phyloP scores from a whole-genome alignment of 2,797 vertebrate species.

The Schizothorax lantsangensis region DNA sequence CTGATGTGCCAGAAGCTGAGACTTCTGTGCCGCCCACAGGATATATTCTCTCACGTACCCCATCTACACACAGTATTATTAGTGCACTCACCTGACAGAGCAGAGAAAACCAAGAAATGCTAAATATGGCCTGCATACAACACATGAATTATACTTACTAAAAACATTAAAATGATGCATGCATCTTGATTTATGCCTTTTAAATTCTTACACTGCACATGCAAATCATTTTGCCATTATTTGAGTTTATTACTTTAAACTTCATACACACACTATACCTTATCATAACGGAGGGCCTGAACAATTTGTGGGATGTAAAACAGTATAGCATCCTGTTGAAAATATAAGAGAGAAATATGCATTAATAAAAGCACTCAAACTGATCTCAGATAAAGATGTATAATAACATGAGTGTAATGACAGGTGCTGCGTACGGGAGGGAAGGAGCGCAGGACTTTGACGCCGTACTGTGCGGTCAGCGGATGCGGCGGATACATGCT shows the following conservation, averaged over 20 bases:
- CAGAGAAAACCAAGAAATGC: neutral
- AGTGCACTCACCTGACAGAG: neutral
- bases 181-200: neutral
- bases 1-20: constrained; percentile 95
- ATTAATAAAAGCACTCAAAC: neutral
- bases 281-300: constrained; percentile 95
- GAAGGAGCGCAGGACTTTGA: constrained; percentile 95
- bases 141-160: neutral
- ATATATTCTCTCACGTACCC: constrained; percentile 97
- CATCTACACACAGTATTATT: constrained; percentile 80
- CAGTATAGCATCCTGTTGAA: constrained; percentile 91
- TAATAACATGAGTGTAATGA: neutral
- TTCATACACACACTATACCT: constrained; percentile 76
- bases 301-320: constrained; percentile 99
- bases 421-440: constrained; percentile 82
- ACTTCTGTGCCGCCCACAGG: constrained; percentile 94
- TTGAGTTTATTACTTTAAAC: neutral
- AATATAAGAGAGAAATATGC: neutral
- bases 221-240: neutral
- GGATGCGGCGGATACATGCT: constrained; percentile 97
- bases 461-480: constrained; percentile 94
- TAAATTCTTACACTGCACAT: neutral
- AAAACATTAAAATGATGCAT: neutral
- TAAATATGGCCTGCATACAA: neutral
- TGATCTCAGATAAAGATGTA: neutral